These are phyloP conservation scores for Aporrectodea caliginosa DNA, from an alignment of 1,140 invertebrate genomes.

Conservation along the genomic window DNA sequence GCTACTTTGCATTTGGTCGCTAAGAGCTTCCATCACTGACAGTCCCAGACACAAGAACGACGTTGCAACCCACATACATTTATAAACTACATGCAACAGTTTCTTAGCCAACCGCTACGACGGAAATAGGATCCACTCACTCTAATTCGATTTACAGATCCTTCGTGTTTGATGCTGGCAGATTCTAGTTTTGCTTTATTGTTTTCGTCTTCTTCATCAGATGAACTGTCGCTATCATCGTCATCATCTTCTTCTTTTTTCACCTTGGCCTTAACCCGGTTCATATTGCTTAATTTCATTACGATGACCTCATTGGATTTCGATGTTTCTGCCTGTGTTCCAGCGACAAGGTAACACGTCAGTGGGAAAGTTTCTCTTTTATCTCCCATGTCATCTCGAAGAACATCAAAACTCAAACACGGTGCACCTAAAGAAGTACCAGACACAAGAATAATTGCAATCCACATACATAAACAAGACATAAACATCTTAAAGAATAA, in stretches of 20 bases:
- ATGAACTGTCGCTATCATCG: conserved; percentile 57
- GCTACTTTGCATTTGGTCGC: no score
- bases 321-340: conserved; percentile 79
- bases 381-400: conserved; percentile 70
- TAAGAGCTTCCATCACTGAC: no score
- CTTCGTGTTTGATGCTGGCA: conserved; percentile 81
- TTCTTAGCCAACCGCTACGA: no score
- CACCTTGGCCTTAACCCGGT: conserved; percentile 41
- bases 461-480: no score
- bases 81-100: no score
- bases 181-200: conserved; percentile 78
- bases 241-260: conserved; percentile 65
- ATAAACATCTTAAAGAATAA: no score
- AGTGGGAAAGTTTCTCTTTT: conserved; percentile 70
- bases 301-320: conserved; percentile 71
- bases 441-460: no score
- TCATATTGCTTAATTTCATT: conserved; percentile 73
- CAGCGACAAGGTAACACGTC: conserved; percentile 77
- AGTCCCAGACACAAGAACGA: no score
- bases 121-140: no score
- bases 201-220: conserved; percentile 56
- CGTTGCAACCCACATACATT: no score
- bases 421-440: conserved; percentile 52
- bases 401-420: conserved; percentile 55
- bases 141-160: conserved; percentile 87